Base-by-base conservation (phyloP, 2,113 vertebrate species). In the Nyctibius bracteatus region DNA sequence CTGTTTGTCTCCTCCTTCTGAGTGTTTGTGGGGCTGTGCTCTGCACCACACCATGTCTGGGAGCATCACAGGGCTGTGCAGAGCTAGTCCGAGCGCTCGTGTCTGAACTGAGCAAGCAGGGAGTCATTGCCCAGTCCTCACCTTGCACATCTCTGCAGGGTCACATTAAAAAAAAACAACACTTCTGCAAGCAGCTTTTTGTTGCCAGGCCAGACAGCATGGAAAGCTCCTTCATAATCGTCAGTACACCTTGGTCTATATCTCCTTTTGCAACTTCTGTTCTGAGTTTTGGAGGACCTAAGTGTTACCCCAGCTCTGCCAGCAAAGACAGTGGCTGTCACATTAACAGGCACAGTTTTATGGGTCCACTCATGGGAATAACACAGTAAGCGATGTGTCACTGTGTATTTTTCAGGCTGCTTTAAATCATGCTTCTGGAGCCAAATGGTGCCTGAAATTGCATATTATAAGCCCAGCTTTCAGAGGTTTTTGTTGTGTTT, bases 11-110 rank as follows among this genome's bases (percentile, higher is more conserved):
- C 31, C 80, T 78, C 9, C 20, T 82, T 31, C n/a, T 2, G 3
- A 14, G 12, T 5, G 30, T 11, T 51, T 1, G 0, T 17, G 44
- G 14, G 27, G 15, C 39, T 70, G 33, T 49, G 44, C 49, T 91
- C 10, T 2, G 49, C 59, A 41, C 68, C 13, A 10, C 0, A 0
- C 27, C 0, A 6, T 23, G 12, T 5, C 43, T 63, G 47, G 16
- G 20, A 63, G 12, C 39, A 72, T 17, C 54, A 5, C 17, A 47
- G 46, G 55, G 43, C 61, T 55, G 35, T 55, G 65, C 47, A 77
- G 39, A n/a, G 33, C 28, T n/a, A 8, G 20, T 46, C 28, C 6
- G 3, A 72, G 22, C 28, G 51, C 44, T 73, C 6, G 33, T 30
- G 11, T 19, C n/a, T 5, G 4, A n/a, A 3, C 49, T 37, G 49